Evolutionary conservation across 2,113 vertebrate species (phyloP), one percentile per base, ranked within the genome.

Genomic region (Pipra filicauda): DNA sequence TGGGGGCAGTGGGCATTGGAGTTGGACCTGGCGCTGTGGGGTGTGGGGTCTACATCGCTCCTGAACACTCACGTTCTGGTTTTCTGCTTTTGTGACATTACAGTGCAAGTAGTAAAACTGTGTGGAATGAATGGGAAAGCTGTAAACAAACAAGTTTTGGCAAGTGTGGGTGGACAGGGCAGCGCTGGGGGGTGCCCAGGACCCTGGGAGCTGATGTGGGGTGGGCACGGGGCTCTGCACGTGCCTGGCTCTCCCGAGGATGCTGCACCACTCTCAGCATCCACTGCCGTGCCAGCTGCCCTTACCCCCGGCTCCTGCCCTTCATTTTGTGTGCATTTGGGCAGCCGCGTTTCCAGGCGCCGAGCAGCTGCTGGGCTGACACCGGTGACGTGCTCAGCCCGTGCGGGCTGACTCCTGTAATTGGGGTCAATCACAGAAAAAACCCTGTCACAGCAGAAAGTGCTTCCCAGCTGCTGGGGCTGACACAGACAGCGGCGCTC

Each of bases 351-450:
- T 26, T 54, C n/a, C 57, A 4, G 61, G 84, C 22, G 0, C 52
- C 3, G 10, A 87, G 82, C 91, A 59, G 91, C 95, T 61, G 80
- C 89, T 49, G 30, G 4, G 43, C 84, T 88, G 91, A 66, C 79
- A 22, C 10, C 2, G 28, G 35, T 5, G 75, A 33, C 2, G 6
- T 0, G 1, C 67, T 44, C 16, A 0, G 51, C 23, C 93, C 27
- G 0, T 12, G 88, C 5, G 26, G 89, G 67, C 67, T 64, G 91
- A 5, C 93, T 91, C 49, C 59, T 52, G 58, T 90, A 91, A 96
- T 94, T 95, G 93, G 87, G 96, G 96, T 96, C 96, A 95, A 69
- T 80, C 59, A 55, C 57, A 66, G 48, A 71, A 77, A 93, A 82
- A 89, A 7, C n/a, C 81, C 71, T 37, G 75, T 43, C 59, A 33